Percentiles rank a stretch among this genome's conserved stretches.
Conservation (phyloP, 2,113 vertebrate species). For the Phyllostomus hastatus region DNA sequence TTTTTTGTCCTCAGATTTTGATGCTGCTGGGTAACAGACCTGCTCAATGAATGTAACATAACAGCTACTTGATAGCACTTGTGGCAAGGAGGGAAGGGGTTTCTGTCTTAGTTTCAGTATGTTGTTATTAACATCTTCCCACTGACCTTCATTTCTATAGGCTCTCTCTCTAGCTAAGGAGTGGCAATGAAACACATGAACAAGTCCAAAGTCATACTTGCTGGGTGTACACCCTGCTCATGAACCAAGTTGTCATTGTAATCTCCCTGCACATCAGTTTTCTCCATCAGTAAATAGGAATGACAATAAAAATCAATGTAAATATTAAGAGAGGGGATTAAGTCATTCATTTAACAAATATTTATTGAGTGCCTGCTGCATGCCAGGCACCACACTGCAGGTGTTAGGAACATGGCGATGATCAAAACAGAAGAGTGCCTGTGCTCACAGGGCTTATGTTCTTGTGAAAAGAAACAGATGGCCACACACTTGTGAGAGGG, state of each 20-base stretch:
- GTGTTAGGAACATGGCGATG: background rate
- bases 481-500: background rate
- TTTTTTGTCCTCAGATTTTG: background rate
- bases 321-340: background rate
- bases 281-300: background rate
- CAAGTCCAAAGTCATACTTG: background rate
- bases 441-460: background rate
- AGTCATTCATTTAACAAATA: background rate
- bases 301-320: background rate
- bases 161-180: background rate
- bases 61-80: background rate
- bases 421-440: background rate
- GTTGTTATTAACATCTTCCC: background rate
- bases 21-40: background rate
- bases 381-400: background rate
- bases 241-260: background rate
- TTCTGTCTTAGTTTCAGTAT: background rate
- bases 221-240: background rate
- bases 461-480: conserved; percentile 25
- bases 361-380: background rate
- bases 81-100: background rate
- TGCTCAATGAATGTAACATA: background rate
- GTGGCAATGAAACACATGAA: background rate
- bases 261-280: background rate
- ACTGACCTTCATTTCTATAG: background rate